Evolutionary conservation across 2,888 invertebrate genomes (phyloP), one percentile per base, ranked within the genome.

Genomic region (Nebria salina): DNA sequence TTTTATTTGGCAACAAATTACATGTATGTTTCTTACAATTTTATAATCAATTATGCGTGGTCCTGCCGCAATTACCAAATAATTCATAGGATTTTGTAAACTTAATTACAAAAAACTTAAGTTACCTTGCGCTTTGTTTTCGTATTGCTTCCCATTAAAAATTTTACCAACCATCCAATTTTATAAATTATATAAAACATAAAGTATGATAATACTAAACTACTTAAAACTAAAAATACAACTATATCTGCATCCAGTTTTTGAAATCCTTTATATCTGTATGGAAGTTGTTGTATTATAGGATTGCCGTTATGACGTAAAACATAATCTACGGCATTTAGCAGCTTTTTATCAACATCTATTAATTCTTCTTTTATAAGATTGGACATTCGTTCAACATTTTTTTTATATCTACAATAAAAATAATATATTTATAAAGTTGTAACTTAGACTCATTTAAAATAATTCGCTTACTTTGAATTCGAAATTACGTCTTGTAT

Each of bases 401-500:
- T 80, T 64, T 70, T 41, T 72, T 68, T 80, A 25, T 80, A 80
- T 15, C 80, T 80, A 70, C n/a, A 41, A 73, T 2, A 25, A 41
- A 41, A 2, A 34, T 7, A 41, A 11, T 0, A n/a, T 42, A 42
- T 41, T 41, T n/a, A 41, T 13, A 5, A 41, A 9, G 15, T 26
- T 26, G 5, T 5, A 34, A 41, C 8, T 42, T 42, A 11, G 43
- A 73, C 20, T 20, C n/a, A 73, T 7, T 43, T 42, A 8, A 41
- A 42, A 70, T 54, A 0, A 64, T 68, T 34, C 34, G 76, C 77
- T 73, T 82, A 82, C 77, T 68, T 41, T 75, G 65, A 42, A 70
- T 75, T 78, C 7, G 43, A 25, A 20, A 82, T 25, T 7, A 77
- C 68, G 70, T 82, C 82, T 9, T 75, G 13, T 26, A 82, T 77